A percentile compares a stretch with the other conserved stretches of the same genome.
Conservation (phyloP, 2,888 invertebrate genomes). For the Callosobruchus maculatus region DNA sequence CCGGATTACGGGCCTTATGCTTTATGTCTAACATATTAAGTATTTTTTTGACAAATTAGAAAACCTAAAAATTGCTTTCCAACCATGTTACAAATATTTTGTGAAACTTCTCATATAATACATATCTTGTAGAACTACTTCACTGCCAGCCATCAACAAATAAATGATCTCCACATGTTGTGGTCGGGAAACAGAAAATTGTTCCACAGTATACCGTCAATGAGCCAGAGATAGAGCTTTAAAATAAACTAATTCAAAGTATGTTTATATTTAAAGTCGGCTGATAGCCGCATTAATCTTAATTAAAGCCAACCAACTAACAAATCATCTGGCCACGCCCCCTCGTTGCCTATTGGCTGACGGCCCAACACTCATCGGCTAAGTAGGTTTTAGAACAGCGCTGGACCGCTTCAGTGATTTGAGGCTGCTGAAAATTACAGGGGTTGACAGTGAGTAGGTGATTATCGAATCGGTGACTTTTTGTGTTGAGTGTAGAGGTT, state of each 20-base stretch:
- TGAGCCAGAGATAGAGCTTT: slow-evolving; percentile 10
- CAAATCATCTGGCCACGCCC: slow-evolving; percentile 25
- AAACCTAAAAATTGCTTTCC: too few species aligned
- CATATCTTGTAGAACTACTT: not conserved
- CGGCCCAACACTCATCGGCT: slow-evolving; percentile 10
- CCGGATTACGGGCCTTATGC: too few species aligned
- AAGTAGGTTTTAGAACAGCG: not conserved
- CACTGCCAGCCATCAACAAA: not conserved
- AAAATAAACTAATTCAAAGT: slow-evolving; percentile 24
- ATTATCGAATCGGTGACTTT: not conserved
- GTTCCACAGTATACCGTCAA: slow-evolving; percentile 5
- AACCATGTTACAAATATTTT: not conserved
- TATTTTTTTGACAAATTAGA: too few species aligned
- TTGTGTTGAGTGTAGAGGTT: not conserved
- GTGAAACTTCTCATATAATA: not conserved
- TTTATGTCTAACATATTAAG: too few species aligned
- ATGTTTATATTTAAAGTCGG: slow-evolving; percentile 26
- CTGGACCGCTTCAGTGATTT: not conserved
- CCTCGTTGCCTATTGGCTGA: slow-evolving; percentile 19
- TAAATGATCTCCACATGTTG: not conserved
- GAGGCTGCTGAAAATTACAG: not conserved
- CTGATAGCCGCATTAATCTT: slow-evolving; percentile 27
- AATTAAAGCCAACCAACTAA: slow-evolving; percentile 27
- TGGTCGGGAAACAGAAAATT: not conserved
- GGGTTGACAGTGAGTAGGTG: not conserved